Conservation (phyloP, 2,113 vertebrate genomes). For the Pseudolaguvia tuberculata region DNA sequence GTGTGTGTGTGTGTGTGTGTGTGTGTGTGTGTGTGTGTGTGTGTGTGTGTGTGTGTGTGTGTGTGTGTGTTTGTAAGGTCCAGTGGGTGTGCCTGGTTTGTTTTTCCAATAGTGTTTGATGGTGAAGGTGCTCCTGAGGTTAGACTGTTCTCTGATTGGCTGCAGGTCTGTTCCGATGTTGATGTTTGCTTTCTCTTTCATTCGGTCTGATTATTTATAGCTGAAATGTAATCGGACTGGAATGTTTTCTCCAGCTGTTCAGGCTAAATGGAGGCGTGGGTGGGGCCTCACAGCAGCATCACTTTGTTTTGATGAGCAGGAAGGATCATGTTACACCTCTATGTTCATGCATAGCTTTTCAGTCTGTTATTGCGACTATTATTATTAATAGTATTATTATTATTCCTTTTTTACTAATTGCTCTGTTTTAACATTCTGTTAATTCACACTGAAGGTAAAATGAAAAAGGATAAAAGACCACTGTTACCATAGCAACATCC, state of each 20-base stretch:
- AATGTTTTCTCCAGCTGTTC: not conserved
- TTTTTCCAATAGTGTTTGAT: conserved; percentile 1
- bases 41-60: not conserved
- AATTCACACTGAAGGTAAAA: too few species aligned
- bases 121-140: not conserved
- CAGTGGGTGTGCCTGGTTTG: conserved; percentile 32
- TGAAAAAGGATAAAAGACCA: not conserved
- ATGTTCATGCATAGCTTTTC: too few species aligned
- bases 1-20: too few species aligned
- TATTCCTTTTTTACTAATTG: too few species aligned
- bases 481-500: not conserved
- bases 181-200: conserved; percentile 18
- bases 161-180: not conserved
- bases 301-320: not conserved
- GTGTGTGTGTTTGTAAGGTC: not conserved
- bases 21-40: too few species aligned
- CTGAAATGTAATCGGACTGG: not conserved
- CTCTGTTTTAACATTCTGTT: too few species aligned
- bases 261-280: not conserved
- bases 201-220: not conserved
- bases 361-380: too few species aligned
- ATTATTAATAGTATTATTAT: too few species aligned
- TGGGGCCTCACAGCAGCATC: not conserved
- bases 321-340: too few species aligned
- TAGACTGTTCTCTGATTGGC: not conserved